Evolutionary conservation across 2,797 vertebrate species (phyloP).

Genomic region (Uromys caudimaculatus): DNA sequence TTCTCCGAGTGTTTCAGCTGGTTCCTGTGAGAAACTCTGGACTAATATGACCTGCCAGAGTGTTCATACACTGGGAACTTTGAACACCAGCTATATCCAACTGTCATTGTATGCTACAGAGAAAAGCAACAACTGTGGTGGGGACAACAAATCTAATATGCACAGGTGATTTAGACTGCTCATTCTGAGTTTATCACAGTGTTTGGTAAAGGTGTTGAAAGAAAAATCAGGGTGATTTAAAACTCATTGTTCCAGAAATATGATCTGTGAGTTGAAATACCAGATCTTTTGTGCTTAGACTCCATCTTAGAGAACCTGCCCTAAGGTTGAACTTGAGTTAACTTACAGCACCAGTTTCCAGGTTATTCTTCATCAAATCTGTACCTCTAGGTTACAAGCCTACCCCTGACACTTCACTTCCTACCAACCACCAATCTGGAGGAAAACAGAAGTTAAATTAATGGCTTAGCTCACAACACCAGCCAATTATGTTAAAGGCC

Average conservation of each 20-base stretch:
- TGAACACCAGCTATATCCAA: not conserved
- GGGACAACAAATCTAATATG: not conserved
- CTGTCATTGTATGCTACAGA: not conserved
- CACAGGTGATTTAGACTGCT: not conserved
- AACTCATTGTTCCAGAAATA: not conserved
- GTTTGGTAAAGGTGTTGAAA: not conserved
- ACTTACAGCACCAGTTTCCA: no score
- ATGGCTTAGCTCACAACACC: no score
- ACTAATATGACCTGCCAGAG: not conserved
- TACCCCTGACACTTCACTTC: no score
- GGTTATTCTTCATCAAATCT: no score
- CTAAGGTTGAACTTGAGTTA: no score
- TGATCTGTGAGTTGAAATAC: not conserved
- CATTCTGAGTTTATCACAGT: not conserved
- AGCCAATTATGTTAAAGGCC: no score
- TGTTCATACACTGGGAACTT: not conserved
- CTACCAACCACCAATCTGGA: no score
- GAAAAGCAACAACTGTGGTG: not conserved
- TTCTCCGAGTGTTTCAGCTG: not conserved
- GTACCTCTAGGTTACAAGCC: no score
- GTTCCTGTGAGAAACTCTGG: not conserved
- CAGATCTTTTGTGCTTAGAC: no score
- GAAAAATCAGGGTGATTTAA: not conserved
- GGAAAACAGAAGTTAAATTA: no score
- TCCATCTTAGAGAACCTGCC: no score